These are phyloP conservation scores for Arrhamphus sclerolepis DNA, from an alignment of 2,797 vertebrate genomes.

Conservation along the genomic window DNA sequence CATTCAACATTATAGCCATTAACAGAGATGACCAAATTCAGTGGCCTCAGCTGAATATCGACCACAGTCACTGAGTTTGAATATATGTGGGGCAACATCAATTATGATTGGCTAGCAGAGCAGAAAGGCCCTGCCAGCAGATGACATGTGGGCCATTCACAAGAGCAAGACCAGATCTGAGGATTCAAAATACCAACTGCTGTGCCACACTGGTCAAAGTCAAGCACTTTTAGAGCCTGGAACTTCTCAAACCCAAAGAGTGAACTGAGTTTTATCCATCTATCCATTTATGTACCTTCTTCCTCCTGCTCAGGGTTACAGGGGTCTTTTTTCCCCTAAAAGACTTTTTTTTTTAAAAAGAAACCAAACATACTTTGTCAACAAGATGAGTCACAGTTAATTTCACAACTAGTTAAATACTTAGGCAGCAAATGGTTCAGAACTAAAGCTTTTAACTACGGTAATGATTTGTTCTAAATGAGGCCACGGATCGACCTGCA, in stretches of 20 bases:
- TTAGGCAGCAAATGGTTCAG: conserved; percentile 67
- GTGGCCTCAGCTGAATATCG: conserved; percentile 34
- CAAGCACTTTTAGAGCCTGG: conserved; percentile 47
- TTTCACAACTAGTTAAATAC: conserved; percentile 79
- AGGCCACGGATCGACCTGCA: conserved; percentile 42
- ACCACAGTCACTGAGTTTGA: conserved; percentile 32
- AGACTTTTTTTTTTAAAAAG: conserved; percentile 29
- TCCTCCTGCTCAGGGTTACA: too few relatives aligned
- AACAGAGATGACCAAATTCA: conserved; percentile 48
- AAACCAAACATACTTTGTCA: conserved; percentile 1
- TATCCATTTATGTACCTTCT: too few relatives aligned
- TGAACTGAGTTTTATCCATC: conserved; percentile 38
- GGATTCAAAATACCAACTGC: conserved; percentile 56
- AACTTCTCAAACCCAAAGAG: conserved; percentile 52
- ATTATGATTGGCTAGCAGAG: conserved; percentile 53
- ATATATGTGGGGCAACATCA: conserved; percentile 44
- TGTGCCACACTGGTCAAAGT: conserved; percentile 44
- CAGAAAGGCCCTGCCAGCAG: conserved; percentile 43
- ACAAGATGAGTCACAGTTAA: conserved; percentile 65
- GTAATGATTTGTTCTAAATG: conserved; percentile 56
- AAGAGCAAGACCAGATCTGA: conserved; percentile 62
- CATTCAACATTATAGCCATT: conserved; percentile 45
- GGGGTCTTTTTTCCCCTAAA: conserved; percentile 15
- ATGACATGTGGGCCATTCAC: conserved; percentile 61
- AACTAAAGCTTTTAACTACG: conserved; percentile 59